Evolutionary conservation across 2,113 vertebrate species (phyloP).

Genomic region (Miniopterus natalensis): DNA sequence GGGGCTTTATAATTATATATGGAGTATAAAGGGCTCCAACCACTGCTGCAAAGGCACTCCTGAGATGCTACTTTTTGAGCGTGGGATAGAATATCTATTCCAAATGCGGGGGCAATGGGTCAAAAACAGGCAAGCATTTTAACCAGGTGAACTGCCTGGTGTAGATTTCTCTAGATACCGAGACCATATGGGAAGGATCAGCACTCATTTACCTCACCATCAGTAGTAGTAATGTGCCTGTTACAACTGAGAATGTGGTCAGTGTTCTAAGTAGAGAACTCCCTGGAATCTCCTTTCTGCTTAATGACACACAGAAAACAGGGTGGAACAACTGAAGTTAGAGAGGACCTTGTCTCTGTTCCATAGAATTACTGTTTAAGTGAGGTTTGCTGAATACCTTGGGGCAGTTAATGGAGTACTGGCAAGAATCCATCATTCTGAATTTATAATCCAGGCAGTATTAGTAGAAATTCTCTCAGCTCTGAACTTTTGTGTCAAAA

Average conservation of each 20-base stretch:
- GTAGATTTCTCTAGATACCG: background rate
- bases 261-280: background rate
- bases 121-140: background rate
- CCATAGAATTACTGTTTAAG: background rate
- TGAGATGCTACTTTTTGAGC: background rate
- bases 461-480: background rate
- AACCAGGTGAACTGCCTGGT: background rate
- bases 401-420: background rate
- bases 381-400: background rate
- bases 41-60: background rate
- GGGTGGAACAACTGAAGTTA: background rate
- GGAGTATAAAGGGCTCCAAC: background rate
- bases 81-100: background rate
- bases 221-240: background rate
- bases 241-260: background rate
- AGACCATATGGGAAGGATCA: background rate
- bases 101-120: background rate
- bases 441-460: constrained; percentile 11
- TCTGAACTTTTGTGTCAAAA: constrained; percentile 43
- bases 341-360: background rate
- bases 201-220: background rate
- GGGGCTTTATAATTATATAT: background rate
- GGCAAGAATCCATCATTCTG: background rate
- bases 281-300: background rate
- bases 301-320: background rate